Conservation (phyloP, 2,797 vertebrate genomes). For the Hipposideros larvatus region DNA sequence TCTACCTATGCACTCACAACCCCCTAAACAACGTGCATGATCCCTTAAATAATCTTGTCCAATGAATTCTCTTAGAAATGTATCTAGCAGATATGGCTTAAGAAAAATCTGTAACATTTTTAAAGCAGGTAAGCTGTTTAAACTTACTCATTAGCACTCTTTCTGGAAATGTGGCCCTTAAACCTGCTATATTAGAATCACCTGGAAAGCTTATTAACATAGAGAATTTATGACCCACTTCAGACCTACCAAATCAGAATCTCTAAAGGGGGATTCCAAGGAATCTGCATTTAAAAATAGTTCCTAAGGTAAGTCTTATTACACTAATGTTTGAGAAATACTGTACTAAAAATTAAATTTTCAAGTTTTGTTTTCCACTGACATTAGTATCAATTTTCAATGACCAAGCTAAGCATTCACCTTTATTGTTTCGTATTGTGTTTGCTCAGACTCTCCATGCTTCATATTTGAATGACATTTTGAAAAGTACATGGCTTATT, state of each 20-base stretch:
- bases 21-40: conserved; percentile 17
- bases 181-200: neutral
- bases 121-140: conserved; percentile 11
- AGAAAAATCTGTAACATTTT: conserved; percentile 24
- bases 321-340: neutral
- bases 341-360: conserved; percentile 26
- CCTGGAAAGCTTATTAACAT: conserved; percentile 19
- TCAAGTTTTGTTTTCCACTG: conserved; percentile 38
- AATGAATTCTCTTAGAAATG: conserved; percentile 45
- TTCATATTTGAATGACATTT: conserved; percentile 61
- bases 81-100: conserved; percentile 34
- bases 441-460: conserved; percentile 4
- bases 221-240: neutral
- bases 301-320: conserved; percentile 35
- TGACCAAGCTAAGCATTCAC: neutral
- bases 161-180: neutral
- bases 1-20: neutral
- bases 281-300: conserved; percentile 29
- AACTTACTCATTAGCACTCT: conserved; percentile 15
- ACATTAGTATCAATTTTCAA: conserved; percentile 1
- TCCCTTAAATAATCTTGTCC: conserved; percentile 42
- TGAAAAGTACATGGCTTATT: conserved; percentile 47
- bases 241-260: neutral
- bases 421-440: conserved; percentile 37
- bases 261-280: neutral